Evolutionary conservation across 2,113 vertebrate species (phyloP).

Genomic region (Chrysemys picta): DNA sequence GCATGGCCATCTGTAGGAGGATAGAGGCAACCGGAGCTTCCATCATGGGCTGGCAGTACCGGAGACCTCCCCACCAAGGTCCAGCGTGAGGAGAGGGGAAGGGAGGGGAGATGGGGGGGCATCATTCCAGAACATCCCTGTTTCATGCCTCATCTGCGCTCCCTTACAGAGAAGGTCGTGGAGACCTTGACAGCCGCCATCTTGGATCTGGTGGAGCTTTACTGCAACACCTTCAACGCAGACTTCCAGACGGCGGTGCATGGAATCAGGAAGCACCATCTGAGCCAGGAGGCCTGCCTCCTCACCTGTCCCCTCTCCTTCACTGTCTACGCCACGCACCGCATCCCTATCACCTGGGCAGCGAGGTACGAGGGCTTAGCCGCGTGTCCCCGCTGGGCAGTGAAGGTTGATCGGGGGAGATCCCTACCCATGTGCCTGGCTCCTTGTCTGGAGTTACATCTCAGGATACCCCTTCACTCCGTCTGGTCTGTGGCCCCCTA

Average conservation of each 20-base stretch:
- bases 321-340: conserved; percentile 91
- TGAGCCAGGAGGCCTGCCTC: conserved; percentile 87
- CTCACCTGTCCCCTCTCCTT: conserved; percentile 87
- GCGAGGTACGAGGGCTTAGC: conserved; percentile 82
- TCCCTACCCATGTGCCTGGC: neutral
- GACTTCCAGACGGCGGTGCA: conserved; percentile 89
- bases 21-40: neutral
- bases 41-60: neutral
- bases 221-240: conserved; percentile 95
- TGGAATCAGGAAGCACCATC: conserved; percentile 73
- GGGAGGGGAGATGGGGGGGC: neutral
- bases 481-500: rapidly evolving
- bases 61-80: neutral
- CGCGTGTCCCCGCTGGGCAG: neutral
- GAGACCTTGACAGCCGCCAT: conserved; percentile 93
- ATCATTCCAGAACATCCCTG: rapidly evolving
- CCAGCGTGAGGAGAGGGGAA: no score
- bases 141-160: neutral
- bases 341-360: conserved; percentile 95
- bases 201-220: conserved; percentile 93
- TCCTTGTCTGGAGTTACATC: neutral
- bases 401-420: neutral
- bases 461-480: neutral
- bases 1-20: neutral
- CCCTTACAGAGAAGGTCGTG: conserved; percentile 85